Evolutionary conservation across 2,888 invertebrate genomes (phyloP).

Genomic region (Didymodactylos carnosus): DNA sequence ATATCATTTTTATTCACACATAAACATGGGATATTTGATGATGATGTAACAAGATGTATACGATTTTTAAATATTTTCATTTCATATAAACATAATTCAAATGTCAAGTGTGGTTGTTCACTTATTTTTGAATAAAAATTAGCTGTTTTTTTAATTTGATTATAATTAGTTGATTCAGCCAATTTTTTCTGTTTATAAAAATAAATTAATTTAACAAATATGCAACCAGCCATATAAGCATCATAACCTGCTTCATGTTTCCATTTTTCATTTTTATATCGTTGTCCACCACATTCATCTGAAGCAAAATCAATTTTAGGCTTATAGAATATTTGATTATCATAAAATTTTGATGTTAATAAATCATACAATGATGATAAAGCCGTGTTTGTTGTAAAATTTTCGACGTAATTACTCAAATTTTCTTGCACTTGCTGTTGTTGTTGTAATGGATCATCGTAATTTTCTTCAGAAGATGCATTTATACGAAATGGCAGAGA

Average conservation of each 20-base stretch:
- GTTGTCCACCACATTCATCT: too few relatives aligned
- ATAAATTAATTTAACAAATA: background rate
- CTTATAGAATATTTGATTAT: background rate
- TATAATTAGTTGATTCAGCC: background rate
- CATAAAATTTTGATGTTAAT: background rate
- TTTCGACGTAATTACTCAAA: background rate
- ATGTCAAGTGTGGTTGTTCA: background rate
- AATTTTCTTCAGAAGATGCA: too few relatives aligned
- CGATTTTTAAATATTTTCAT: background rate
- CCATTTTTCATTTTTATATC: background rate
- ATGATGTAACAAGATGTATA: too few relatives aligned
- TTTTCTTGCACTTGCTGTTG: background rate
- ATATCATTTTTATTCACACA: background rate
- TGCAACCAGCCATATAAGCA: background rate
- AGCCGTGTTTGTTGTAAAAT: background rate
- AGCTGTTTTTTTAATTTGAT: too few relatives aligned
- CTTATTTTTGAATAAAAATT: too few relatives aligned
- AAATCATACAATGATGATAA: background rate
- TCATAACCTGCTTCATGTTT: background rate
- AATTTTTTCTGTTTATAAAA: background rate
- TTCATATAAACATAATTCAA: background rate
- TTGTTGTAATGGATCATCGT: too few relatives aligned
- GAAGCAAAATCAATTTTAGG: background rate
- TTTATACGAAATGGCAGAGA: too few relatives aligned
- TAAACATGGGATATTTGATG: background rate